phyloP scores from a whole-genome alignment of 2,113 vertebrate genomes.

The Sinosuthora webbiana region DNA sequence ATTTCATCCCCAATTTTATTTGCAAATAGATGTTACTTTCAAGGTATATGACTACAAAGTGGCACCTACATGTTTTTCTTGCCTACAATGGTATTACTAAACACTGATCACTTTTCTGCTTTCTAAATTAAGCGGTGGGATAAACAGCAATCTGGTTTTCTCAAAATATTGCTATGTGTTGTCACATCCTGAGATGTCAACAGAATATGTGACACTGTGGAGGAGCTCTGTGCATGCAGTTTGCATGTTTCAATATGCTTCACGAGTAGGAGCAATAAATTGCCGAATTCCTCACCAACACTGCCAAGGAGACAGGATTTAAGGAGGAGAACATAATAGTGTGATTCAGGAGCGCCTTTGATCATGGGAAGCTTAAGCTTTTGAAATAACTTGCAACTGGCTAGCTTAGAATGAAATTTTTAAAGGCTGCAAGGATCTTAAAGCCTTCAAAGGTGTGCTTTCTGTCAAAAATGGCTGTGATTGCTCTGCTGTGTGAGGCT shows the following conservation, averaged over 20 bases:
- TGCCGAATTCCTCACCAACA: conserved; percentile 19
- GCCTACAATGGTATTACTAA: neutral
- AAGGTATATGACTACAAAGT: neutral
- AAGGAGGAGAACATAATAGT: conserved; percentile 69
- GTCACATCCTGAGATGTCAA: conserved; percentile 5
- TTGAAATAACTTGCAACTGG: conserved; percentile 67
- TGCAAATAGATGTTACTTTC: neutral
- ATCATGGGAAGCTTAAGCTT: conserved; percentile 57
- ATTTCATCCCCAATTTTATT: neutral
- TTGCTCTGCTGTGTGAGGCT: neutral
- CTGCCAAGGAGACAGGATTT: conserved; percentile 45
- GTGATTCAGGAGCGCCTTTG: conserved; percentile 54
- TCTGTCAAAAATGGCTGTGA: conserved; percentile 38
- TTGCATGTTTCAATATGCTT: conserved; percentile 12
- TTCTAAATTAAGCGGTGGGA: neutral
- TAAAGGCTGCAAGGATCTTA: conserved; percentile 58
- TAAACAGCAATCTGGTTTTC: neutral
- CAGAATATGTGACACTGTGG: neutral
- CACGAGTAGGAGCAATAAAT: neutral
- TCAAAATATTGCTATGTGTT: neutral
- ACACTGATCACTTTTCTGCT: neutral
- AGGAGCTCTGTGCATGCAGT: neutral
- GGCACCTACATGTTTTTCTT: neutral
- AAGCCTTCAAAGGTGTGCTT: conserved; percentile 63
- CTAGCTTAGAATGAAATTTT: conserved; percentile 65